phyloP scores from a whole-genome alignment of 2,888 invertebrate genomes.

The Spodoptera exigua region DNA sequence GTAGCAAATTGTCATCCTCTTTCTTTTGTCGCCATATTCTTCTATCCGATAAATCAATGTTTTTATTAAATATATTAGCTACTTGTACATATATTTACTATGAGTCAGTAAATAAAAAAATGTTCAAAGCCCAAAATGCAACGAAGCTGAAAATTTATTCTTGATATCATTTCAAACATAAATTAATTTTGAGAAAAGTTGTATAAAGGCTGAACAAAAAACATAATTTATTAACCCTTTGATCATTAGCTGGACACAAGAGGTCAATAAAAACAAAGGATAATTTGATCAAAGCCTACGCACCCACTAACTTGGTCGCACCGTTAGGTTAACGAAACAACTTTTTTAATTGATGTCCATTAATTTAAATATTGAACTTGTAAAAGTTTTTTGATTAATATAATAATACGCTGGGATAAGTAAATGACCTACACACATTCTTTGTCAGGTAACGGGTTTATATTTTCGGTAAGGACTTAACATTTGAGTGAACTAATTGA shows the following conservation, averaged over 20 bases:
- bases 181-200: too few relatives aligned
- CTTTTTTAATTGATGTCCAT: conserved; percentile 15
- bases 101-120: too few relatives aligned
- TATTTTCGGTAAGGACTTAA: too few relatives aligned
- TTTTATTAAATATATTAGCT: too few relatives aligned
- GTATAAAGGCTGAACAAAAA: conserved; percentile 9
- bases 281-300: conserved; percentile 19
- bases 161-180: too few relatives aligned
- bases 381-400: conserved; percentile 7
- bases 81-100: too few relatives aligned
- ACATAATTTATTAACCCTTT: conserved; percentile 12
- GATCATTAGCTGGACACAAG: conserved; percentile 5
- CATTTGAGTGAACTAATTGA: too few relatives aligned
- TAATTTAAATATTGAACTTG: conserved; percentile 11
- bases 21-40: background rate
- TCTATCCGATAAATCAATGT: too few relatives aligned
- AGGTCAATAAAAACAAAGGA: conserved; percentile 23
- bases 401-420: background rate
- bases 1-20: background rate
- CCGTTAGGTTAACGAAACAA: conserved; percentile 13
- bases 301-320: background rate
- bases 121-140: too few relatives aligned
- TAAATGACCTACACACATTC: too few relatives aligned
- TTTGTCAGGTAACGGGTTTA: too few relatives aligned
- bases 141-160: too few relatives aligned